Evolutionary conservation across 2,888 invertebrate species (phyloP), one percentile per base, ranked within the genome.

Genomic region (Dynastes hyllus): DNA sequence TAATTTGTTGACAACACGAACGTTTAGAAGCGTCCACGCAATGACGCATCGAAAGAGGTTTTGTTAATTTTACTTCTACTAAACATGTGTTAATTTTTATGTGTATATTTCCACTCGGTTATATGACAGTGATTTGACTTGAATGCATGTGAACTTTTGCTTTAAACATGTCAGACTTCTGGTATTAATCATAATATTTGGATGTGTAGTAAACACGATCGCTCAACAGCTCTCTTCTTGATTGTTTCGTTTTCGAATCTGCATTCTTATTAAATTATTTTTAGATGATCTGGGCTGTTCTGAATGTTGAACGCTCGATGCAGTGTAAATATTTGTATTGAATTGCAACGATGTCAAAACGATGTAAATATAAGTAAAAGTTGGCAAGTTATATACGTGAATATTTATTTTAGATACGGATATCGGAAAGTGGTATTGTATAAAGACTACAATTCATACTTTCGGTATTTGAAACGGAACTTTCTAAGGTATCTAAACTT

Each of bases 101-200:
- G 73, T 61, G 71, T 73, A 58, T 73, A 73, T 61, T 40, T 61
- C 58, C 40, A 58, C 27, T 40, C 27, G 40, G 45, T 73, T 71
- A 71, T 78, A 63, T 78, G 78, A 78, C 78, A 78, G 70, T 78
- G 78, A 78, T 78, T 78, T 78, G 78, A 78, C 78, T 71, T 65
- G 78, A 51, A 78, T 71, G 78, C 65, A 78, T 71, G 51, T 58
- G 78, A 78, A 78, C 70, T 78, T 71, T 78, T 78, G 70, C 63
- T 78, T 78, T 78, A 73, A 71, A 78, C 63, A 73, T 51, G 78
- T 71, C 78, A 78, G 70, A 63, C 67, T 58, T 80, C 80, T 80
- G 80, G 80, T 66, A 77, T 80, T 71, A 77, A 86, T 87, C 87
- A 86, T 86, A 87, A 87, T 87, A 87, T 87, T 87, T 87, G 84